A percentile compares a stretch with the other conserved stretches of the same genome.
These are phyloP conservation scores for Rhagologus leucostigma DNA, from an alignment of 2,113 vertebrate genomes.

Conservation along the genomic window DNA sequence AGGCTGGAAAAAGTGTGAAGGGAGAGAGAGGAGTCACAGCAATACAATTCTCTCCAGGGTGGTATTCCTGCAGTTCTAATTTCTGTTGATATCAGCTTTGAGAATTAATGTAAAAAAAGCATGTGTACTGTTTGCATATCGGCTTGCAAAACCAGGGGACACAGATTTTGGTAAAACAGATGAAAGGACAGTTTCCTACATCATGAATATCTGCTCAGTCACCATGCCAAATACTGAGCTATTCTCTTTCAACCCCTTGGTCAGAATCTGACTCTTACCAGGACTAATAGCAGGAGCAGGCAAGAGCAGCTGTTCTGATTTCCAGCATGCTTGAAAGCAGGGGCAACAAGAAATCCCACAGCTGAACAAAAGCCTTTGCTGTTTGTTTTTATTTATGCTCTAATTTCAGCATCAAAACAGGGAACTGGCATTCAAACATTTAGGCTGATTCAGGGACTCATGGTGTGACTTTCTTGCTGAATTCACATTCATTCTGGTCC, in stretches of 20 bases:
- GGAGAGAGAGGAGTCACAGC: background rate
- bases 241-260: background rate
- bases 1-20: background rate
- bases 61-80: background rate
- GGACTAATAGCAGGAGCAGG: background rate
- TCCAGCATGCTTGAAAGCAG: background rate
- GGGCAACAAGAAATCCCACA: background rate
- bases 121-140: background rate
- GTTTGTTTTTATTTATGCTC: background rate
- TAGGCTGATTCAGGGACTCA: background rate
- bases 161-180: background rate
- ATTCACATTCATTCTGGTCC: background rate
- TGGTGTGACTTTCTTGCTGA: background rate
- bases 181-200: background rate
- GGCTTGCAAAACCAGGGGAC: background rate
- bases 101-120: background rate
- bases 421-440: background rate
- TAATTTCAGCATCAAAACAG: background rate
- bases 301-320: background rate
- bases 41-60: background rate
- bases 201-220: background rate
- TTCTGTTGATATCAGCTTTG: background rate
- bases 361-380: background rate
- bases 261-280: background rate
- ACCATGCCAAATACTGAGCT: background rate